Conservation (phyloP, 2,888 invertebrate species). For the Ditylenchus weischeri region DNA sequence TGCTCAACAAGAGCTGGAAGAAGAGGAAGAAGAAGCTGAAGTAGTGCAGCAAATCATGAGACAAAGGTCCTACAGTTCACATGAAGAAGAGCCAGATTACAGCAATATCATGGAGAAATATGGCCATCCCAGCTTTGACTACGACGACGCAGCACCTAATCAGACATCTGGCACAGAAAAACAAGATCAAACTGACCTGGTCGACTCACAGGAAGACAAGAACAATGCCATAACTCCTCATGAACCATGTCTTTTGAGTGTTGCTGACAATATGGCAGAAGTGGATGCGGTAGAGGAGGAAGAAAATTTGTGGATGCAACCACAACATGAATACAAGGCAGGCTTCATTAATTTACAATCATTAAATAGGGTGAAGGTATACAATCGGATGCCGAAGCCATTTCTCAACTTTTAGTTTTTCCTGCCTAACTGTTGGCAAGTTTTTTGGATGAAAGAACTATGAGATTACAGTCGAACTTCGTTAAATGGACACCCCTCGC, state of each 20-base stretch:
- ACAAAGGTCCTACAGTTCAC: not conserved
- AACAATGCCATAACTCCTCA: too few species aligned
- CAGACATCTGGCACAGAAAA: not conserved
- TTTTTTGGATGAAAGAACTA: too few species aligned
- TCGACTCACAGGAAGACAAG: not conserved
- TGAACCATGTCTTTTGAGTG: too few species aligned
- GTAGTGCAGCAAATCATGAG: slow-evolving; percentile 9
- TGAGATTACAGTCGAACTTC: too few species aligned
- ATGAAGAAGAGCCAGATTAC: slow-evolving; percentile 3
- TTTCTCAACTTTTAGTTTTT: too few species aligned
- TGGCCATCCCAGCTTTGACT: slow-evolving; percentile 21
- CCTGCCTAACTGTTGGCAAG: too few species aligned
- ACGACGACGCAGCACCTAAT: not conserved
- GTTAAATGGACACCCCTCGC: too few species aligned
- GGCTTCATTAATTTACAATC: not conserved
- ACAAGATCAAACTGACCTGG: not conserved
- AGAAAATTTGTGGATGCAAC: slow-evolving; percentile 38
- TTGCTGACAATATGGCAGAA: not conserved
- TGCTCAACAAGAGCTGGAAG: slow-evolving; percentile 13
- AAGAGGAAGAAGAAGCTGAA: slow-evolving; percentile 24
- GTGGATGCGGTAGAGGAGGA: slow-evolving; percentile 27
- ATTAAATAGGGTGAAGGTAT: too few species aligned
- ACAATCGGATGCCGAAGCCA: too few species aligned
- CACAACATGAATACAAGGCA: slow-evolving; percentile 34
- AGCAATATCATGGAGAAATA: slow-evolving; percentile 13